Evolutionary conservation across 1,140 invertebrate species (phyloP).

Genomic region (Rhopalosiphum maidis): DNA sequence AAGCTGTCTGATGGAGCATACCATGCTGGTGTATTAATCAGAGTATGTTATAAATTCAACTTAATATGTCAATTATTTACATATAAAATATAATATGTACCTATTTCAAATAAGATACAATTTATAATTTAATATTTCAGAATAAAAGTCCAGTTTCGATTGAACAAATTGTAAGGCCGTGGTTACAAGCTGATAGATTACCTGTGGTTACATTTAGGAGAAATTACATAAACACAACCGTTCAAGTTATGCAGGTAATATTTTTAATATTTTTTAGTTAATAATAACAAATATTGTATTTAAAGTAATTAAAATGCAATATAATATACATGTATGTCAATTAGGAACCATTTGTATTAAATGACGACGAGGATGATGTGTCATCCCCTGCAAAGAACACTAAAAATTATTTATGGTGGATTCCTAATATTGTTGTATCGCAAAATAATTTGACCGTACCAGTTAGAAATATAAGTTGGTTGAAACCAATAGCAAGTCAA

Average conservation of each 20-base stretch:
- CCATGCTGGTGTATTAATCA: conserved; percentile 33
- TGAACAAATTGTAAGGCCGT: conserved; percentile 75
- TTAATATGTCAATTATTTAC: too few species aligned
- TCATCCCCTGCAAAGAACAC: conserved; percentile 35
- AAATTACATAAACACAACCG: conserved; percentile 71
- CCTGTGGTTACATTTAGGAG: conserved; percentile 78
- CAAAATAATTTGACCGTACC: conserved; percentile 66
- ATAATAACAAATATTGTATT: not conserved
- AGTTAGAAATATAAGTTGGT: conserved; percentile 62
- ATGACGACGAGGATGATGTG: conserved; percentile 46
- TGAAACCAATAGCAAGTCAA: conserved; percentile 53
- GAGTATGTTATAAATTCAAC: not conserved
- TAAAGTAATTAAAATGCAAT: not conserved
- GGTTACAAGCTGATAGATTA: conserved; percentile 81
- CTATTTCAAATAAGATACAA: not conserved
- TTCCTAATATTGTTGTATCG: conserved; percentile 70
- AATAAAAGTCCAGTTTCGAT: conserved; percentile 64
- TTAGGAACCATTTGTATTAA: conserved; percentile 60
- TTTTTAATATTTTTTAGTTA: conserved; percentile 61
- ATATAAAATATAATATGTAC: not conserved
- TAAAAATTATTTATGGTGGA: conserved; percentile 71
- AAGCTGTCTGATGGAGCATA: conserved; percentile 73
- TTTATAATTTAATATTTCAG: conserved; percentile 5
- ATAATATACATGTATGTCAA: not conserved
- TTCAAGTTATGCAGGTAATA: conserved; percentile 72